These are phyloP conservation scores for Sebastes umbrosus DNA, from an alignment of 2,797 vertebrate species.

Conservation along the genomic window DNA sequence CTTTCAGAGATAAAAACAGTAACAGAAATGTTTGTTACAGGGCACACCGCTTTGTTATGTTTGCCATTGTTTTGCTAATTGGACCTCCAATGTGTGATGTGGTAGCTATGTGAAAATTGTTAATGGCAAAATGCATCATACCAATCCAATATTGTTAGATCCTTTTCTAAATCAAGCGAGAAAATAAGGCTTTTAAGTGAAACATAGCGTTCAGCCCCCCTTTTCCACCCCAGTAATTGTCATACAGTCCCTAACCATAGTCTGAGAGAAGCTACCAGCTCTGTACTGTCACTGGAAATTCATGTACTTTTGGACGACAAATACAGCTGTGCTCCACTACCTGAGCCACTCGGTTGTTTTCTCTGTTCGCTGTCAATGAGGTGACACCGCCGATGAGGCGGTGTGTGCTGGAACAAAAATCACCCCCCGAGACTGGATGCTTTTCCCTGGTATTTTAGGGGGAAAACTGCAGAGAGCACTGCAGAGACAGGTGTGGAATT, in stretches of 20 bases:
- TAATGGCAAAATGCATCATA: background rate
- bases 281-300: constrained; percentile 13
- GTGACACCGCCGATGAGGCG: constrained; percentile 56
- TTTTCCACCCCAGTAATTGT: background rate
- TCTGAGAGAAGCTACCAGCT: background rate
- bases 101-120: background rate
- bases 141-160: background rate
- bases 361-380: constrained; percentile 58
- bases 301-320: constrained; percentile 7
- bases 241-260: background rate
- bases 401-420: constrained; percentile 64
- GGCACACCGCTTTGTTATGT: too few relatives aligned
- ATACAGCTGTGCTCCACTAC: constrained; percentile 29
- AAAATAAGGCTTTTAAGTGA: background rate
- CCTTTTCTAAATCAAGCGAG: background rate
- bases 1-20: too few relatives aligned
- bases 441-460: constrained; percentile 61
- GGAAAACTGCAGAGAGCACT: constrained; percentile 50
- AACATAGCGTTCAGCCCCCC: background rate
- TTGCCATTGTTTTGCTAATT: background rate
- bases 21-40: too few relatives aligned
- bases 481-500: constrained; percentile 64
- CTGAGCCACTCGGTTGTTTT: constrained; percentile 38
- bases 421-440: constrained; percentile 51
- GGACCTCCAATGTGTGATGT: background rate